phyloP scores from a whole-genome alignment of 2,797 vertebrate genomes.

The Siniperca obscura region DNA sequence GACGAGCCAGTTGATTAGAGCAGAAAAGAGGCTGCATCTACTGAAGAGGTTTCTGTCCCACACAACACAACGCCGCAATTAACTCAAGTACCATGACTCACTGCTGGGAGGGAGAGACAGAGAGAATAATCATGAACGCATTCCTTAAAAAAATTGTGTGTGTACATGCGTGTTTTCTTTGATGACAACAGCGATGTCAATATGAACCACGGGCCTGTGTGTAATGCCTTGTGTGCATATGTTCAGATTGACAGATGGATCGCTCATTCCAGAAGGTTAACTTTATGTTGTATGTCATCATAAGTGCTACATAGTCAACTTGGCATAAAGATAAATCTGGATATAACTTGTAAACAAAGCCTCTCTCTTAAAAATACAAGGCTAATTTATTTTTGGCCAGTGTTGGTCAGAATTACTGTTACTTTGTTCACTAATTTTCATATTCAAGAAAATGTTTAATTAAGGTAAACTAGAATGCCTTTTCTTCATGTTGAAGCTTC shows the following conservation, averaged over 20 bases:
- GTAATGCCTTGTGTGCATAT: neutral
- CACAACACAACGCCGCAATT: constrained; percentile 63
- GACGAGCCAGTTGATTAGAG: constrained; percentile 38
- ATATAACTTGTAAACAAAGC: neutral
- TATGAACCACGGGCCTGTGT: neutral
- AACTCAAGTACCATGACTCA: constrained; percentile 73
- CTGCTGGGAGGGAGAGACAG: constrained; percentile 17
- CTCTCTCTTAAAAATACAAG: no score
- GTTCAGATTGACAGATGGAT: neutral
- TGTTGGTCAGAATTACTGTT: neutral
- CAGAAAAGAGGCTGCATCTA: constrained; percentile 47
- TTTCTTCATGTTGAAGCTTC: neutral
- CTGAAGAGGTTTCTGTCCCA: constrained; percentile 66
- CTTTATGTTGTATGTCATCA: neutral
- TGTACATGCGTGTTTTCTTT: constrained; percentile 11
- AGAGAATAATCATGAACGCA: constrained; percentile 36
- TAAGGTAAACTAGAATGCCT: neutral
- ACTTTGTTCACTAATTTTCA: neutral
- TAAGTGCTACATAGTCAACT: neutral
- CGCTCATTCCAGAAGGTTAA: neutral
- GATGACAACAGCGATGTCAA: constrained; percentile 19
- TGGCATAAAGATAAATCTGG: neutral
- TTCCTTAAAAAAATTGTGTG: constrained; percentile 27
- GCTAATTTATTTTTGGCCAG: neutral
- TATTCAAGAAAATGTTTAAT: neutral